Evolutionary conservation across 1,140 invertebrate genomes (phyloP), one percentile per base, ranked within the genome.

Genomic region (Drosophila quadrilineata): DNA sequence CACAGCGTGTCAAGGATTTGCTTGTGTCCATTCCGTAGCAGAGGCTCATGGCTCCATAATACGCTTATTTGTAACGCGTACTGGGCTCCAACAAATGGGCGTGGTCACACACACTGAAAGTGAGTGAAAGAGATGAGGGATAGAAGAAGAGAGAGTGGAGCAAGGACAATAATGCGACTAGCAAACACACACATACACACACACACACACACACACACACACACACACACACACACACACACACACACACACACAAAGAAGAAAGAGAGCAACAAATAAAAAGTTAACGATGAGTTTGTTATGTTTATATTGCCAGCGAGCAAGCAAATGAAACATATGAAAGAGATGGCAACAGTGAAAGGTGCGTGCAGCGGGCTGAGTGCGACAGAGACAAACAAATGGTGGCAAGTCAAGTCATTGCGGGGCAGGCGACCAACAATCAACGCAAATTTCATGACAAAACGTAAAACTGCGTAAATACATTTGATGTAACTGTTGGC

Each of bases 1-100:
- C 84, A 87, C 74, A 85, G 84, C 84, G 84, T 87, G 84, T 87
- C 77, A 87, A 87, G 82, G 82, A 86, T 86, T 85, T 85, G 79
- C 79, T 85, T 82, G 85, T 86, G 79, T 85, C 79, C 79, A 85
- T 85, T 74, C 63, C 75, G 43, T 58, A 85, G 79, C 75, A 85
- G 80, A 85, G 72, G 71, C 79, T n/a, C n/a, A n/a, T n/a, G 56
- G 62, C 62, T 63, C 71, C 75, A 86, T 85, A 85, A 85, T 85
- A 85, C 79, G 79, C 79, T 85, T 85, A 85, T 85, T 85, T 85
- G 79, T 85, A 85, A 79, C 79, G 80, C 79, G 69, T 75, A 60
- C 62, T 85, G 79, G 66, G 79, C 62, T 33, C 65, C 28, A 40
- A n/a, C n/a, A n/a, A n/a, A 21, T 56, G 54, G 52, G 57, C 64